phyloP scores from a whole-genome alignment of 2,797 vertebrate species.

The Miichthys miiuy region DNA sequence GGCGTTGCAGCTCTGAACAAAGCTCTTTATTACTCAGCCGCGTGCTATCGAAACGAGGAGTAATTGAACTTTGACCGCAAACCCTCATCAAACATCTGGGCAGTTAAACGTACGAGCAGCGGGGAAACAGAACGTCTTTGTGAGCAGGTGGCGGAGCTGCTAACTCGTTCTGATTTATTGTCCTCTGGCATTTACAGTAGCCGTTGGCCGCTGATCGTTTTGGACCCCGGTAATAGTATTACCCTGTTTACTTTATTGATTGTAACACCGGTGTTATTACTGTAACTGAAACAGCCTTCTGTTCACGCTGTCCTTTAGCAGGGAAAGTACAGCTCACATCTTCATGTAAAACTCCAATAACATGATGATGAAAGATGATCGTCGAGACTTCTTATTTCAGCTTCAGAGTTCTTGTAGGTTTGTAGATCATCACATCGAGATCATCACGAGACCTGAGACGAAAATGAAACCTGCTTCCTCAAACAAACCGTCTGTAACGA shows the following conservation, averaged over 20 bases:
- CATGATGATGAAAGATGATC: too few species aligned
- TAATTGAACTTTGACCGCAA: neutral
- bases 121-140: constrained; percentile 8
- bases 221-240: neutral
- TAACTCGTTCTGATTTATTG: constrained; percentile 10
- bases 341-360: neutral
- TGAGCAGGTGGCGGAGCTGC: constrained; percentile 5
- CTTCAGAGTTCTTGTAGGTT: neutral
- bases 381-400: neutral
- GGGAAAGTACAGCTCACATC: neutral
- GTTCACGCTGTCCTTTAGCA: constrained; percentile 7
- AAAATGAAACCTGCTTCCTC: too few species aligned
- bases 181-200: constrained; percentile 14
- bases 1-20: neutral
- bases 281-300: constrained; percentile 3
- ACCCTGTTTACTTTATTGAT: constrained; percentile 12
- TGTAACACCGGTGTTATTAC: constrained; percentile 1
- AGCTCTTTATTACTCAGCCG: neutral
- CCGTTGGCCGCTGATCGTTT: neutral
- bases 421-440: too few species aligned
- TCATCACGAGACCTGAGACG: too few species aligned
- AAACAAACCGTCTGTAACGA: too few species aligned
- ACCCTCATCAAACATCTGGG: neutral
- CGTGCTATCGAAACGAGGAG: neutral
- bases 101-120: neutral